Conservation (phyloP, 2,113 vertebrate genomes). For the Gallinago media region DNA sequence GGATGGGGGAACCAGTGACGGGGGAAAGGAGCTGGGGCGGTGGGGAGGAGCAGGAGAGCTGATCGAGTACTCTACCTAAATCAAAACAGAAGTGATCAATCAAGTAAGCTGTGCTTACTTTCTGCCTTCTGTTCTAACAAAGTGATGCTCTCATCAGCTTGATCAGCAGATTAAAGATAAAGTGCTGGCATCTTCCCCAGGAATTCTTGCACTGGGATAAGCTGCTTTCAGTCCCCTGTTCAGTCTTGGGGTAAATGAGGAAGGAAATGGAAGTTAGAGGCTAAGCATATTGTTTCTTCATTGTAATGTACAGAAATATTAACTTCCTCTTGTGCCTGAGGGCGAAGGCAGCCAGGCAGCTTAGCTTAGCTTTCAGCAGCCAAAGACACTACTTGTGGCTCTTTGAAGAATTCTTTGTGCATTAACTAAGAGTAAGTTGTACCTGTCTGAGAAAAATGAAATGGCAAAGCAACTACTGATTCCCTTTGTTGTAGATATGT, state of each 20-base stretch:
- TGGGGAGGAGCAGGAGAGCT: background rate
- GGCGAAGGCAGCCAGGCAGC: background rate
- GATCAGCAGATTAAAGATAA: conserved; percentile 60
- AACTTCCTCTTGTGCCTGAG: background rate
- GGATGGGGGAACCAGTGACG: background rate
- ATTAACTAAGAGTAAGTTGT: background rate
- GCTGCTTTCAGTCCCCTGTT: background rate
- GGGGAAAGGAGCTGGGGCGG: background rate
- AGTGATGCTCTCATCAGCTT: background rate
- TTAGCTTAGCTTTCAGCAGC: background rate
- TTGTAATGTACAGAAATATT: fast-evolving
- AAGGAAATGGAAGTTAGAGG: background rate
- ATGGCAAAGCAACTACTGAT: background rate
- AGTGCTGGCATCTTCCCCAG: conserved; percentile 61
- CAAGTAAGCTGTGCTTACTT: background rate
- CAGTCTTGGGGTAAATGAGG: background rate
- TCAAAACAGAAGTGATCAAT: background rate
- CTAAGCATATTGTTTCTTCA: background rate
- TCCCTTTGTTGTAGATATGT: fast-evolving
- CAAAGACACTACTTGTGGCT: background rate
- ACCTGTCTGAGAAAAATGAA: background rate
- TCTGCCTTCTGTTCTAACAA: background rate
- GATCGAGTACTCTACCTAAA: background rate
- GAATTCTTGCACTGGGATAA: conserved; percentile 6
- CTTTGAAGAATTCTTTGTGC: background rate